phyloP scores from a whole-genome alignment of 1,140 invertebrate genomes.

The Cotesia typhae region DNA sequence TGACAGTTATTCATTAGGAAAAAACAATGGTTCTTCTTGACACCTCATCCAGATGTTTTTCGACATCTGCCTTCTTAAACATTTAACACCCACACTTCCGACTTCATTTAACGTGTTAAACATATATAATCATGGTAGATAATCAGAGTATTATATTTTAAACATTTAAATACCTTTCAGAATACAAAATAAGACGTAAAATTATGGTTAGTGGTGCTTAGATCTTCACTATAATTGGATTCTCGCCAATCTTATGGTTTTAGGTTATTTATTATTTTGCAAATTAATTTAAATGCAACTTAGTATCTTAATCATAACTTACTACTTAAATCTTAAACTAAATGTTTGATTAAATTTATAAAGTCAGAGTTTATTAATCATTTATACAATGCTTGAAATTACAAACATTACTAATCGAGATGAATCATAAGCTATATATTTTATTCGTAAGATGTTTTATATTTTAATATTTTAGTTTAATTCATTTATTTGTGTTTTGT shows the following conservation, averaged over 20 bases:
- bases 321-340: no score
- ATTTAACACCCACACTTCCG: not conserved
- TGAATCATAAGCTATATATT: no score
- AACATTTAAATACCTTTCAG: not conserved
- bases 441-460: no score
- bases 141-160: not conserved
- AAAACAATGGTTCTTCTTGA: constrained; percentile 21
- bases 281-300: not conserved
- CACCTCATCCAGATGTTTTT: constrained; percentile 21
- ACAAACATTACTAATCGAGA: no score
- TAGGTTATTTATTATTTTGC: not conserved
- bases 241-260: not conserved
- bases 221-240: constrained; percentile 1
- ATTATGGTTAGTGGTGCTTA: constrained; percentile 7
- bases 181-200: not conserved
- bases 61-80: constrained; percentile 6
- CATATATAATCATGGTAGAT: no score
- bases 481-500: no score
- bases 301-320: not conserved
- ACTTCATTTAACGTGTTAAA: not conserved
- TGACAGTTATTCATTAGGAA: constrained; percentile 18
- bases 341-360: no score
- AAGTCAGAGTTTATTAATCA: no score
- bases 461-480: no score
- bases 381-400: no score